A percentile compares a stretch with the other conserved stretches of the same genome.
phyloP scores from a whole-genome alignment of 2,888 invertebrate genomes.

The Leucophenga montana region DNA sequence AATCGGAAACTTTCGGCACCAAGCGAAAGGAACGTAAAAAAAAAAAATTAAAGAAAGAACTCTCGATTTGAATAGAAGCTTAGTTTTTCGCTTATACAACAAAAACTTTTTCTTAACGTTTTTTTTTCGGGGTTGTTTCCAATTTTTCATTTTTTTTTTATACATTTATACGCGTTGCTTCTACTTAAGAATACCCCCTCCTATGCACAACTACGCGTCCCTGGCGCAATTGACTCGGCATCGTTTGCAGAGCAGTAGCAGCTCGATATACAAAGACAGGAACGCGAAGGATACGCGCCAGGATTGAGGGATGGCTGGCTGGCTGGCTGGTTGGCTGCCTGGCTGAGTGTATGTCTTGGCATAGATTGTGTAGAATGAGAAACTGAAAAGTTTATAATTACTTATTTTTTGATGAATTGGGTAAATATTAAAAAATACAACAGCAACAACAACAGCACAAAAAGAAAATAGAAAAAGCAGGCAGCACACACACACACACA shows the following conservation, averaged over 20 bases:
- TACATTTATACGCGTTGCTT: conserved; percentile 33
- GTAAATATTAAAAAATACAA: conserved; percentile 66
- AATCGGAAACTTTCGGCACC: conserved; percentile 69
- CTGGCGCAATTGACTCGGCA: neutral
- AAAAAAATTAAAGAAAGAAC: conserved; percentile 50
- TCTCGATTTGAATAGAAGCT: conserved; percentile 71
- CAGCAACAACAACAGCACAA: conserved; percentile 30
- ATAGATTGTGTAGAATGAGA: conserved; percentile 44
- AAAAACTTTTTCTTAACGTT: conserved; percentile 53
- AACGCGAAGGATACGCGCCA: too few species aligned
- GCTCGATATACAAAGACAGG: too few species aligned
- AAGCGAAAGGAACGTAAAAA: conserved; percentile 50
- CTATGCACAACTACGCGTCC: neutral
- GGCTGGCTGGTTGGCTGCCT: too few species aligned
- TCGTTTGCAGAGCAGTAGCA: too few species aligned
- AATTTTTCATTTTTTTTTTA: conserved; percentile 46
- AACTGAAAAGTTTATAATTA: conserved; percentile 70
- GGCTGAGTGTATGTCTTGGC: conserved; percentile 18
- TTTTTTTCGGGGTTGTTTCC: conserved; percentile 59
- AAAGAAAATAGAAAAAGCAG: conserved; percentile 1
- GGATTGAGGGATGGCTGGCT: too few species aligned
- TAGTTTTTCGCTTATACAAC: conserved; percentile 71
- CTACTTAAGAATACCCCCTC: conserved; percentile 7
- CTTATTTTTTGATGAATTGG: conserved; percentile 72
- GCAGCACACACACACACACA: neutral